Percentiles rank a stretch among this genome's conserved stretches.
Evolutionary conservation across 2,888 invertebrate genomes (phyloP).

Genomic region (Yponomeuta malinellus): DNA sequence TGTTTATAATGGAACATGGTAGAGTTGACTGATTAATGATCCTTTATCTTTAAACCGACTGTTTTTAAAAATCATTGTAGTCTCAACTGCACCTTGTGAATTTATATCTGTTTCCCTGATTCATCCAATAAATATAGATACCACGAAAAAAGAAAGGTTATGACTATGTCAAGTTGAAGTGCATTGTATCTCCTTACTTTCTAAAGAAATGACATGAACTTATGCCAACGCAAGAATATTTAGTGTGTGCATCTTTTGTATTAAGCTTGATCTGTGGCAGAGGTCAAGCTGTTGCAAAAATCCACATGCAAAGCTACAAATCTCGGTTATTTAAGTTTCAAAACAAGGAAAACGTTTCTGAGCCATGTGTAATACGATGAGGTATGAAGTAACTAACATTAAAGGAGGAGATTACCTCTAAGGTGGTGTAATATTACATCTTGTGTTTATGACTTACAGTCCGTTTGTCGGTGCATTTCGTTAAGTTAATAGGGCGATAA

Average conservation of each 20-base stretch:
- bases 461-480: background rate
- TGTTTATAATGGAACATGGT: no score
- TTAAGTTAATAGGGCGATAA: background rate
- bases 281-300: background rate
- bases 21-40: no score
- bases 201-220: no score
- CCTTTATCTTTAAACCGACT: no score
- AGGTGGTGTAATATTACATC: background rate
- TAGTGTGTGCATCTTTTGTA: background rate
- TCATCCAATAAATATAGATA: no score
- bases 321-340: background rate
- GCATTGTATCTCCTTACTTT: no score
- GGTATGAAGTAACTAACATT: conserved; percentile 2
- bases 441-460: background rate
- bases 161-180: no score
- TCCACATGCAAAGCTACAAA: background rate
- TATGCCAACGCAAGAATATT: no score
- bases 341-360: background rate
- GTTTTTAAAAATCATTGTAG: no score
- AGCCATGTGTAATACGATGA: background rate
- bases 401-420: background rate
- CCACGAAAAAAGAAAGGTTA: no score
- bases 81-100: no score
- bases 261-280: background rate
- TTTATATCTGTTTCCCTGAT: no score